Percentiles rank a stretch among this genome's conserved stretches.
Conservation (phyloP, 1,140 invertebrate genomes). For the Drusus annulatus region DNA sequence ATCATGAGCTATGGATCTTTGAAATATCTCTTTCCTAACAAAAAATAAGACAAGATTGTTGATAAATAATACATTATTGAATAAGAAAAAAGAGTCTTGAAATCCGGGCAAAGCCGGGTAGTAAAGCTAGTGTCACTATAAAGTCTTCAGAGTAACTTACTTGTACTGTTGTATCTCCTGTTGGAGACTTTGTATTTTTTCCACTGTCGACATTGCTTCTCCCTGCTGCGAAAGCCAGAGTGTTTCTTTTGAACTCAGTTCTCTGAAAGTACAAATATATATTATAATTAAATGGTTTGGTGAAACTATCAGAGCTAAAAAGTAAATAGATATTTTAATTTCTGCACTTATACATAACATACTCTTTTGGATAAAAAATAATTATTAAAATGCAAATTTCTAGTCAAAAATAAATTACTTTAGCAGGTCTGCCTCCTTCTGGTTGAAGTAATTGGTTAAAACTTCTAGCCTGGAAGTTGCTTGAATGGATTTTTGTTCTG, state of each 20-base stretch:
- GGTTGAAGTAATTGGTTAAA: conserved; percentile 89
- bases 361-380: neutral
- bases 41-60: neutral
- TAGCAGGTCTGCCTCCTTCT: conserved; percentile 87
- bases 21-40: neutral
- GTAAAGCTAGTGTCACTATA: no score
- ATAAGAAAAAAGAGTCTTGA: no score
- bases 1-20: no score
- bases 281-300: no score
- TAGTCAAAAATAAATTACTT: no score
- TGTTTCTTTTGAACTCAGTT: conserved; percentile 85
- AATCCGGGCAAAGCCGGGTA: no score
- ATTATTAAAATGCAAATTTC: neutral
- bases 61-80: no score
- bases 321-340: no score
- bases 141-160: conserved; percentile 67
- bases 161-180: conserved; percentile 86
- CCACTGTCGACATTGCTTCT: conserved; percentile 83
- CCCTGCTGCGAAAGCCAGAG: conserved; percentile 88
- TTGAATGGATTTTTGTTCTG: conserved; percentile 85
- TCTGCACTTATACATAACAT: no score
- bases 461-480: conserved; percentile 88
- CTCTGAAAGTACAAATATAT: conserved; percentile 72
- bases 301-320: no score
- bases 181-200: conserved; percentile 83